phyloP scores from a whole-genome alignment of 2,888 invertebrate genomes.

The Coleophora deauratella region DNA sequence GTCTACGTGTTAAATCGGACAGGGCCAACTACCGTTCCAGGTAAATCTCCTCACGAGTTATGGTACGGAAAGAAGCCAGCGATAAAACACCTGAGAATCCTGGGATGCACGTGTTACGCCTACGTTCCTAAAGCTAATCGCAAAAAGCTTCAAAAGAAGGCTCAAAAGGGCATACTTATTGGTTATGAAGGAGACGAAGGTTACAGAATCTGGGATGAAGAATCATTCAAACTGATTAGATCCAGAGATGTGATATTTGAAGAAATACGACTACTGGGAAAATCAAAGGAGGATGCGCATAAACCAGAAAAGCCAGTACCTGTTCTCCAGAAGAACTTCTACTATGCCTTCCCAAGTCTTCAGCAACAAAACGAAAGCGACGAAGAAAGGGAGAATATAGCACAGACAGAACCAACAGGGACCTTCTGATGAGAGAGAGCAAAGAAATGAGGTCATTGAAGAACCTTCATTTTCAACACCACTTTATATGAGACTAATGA shows the following conservation, averaged over 20 bases:
- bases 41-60: conserved; percentile 5
- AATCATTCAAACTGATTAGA: not conserved
- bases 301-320: too few relatives aligned
- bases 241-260: conserved; percentile 4
- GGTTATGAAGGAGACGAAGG: conserved; percentile 6
- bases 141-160: not conserved
- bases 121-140: conserved; percentile 2
- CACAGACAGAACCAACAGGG: too few relatives aligned
- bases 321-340: too few relatives aligned
- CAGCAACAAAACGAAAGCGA: too few relatives aligned
- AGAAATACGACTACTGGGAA: not conserved
- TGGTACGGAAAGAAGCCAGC: conserved; percentile 6
- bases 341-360: too few relatives aligned
- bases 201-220: not conserved
- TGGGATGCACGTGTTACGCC: conserved; percentile 3
- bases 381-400: too few relatives aligned
- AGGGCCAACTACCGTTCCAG: not conserved
- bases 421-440: too few relatives aligned
- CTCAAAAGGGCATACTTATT: conserved; percentile 1
- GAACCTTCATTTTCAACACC: too few relatives aligned
- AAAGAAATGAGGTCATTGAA: too few relatives aligned
- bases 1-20: conserved; percentile 6
- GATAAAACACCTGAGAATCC: conserved; percentile 5
- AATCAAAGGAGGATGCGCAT: too few relatives aligned
- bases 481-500: too few relatives aligned